These are phyloP conservation scores for Ispidina lecontei DNA, from an alignment of 2,797 vertebrate genomes.

Conservation along the genomic window DNA sequence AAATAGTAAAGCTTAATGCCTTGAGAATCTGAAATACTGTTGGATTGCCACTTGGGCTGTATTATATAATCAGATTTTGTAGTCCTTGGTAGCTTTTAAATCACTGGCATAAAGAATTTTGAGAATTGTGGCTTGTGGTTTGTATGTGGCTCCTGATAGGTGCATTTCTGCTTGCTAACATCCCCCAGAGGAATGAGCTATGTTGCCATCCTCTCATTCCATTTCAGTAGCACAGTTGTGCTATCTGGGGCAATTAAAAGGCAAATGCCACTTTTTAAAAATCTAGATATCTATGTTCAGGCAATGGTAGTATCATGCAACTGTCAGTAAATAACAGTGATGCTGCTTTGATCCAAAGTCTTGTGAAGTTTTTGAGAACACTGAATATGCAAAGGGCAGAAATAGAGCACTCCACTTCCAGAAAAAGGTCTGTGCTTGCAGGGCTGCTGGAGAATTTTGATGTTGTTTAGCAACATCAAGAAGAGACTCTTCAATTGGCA, in stretches of 20 bases:
- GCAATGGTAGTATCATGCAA: not conserved
- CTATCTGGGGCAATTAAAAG: not conserved
- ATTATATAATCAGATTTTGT: not conserved
- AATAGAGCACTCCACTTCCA: not conserved
- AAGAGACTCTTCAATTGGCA: not conserved
- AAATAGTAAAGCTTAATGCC: not conserved
- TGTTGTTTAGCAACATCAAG: not conserved
- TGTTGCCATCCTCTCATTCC: not conserved
- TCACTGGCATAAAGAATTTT: not conserved
- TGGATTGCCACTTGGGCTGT: fast-evolving
- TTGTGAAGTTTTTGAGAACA: conserved; percentile 1
- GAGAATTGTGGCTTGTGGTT: not conserved
- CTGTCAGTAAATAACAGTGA: not conserved
- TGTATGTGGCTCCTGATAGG: not conserved
- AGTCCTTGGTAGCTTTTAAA: not conserved
- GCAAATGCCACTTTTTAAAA: not conserved
- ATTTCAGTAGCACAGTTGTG: not conserved
- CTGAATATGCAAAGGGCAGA: not conserved
- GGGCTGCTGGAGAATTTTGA: not conserved
- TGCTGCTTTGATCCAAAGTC: not conserved
- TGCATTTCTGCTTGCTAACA: not conserved
- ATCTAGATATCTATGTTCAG: not conserved
- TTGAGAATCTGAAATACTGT: not conserved
- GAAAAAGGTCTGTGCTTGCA: not conserved
- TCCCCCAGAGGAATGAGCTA: not conserved